phyloP scores from a whole-genome alignment of 2,113 vertebrate species.

The Podocnemis expansa region DNA sequence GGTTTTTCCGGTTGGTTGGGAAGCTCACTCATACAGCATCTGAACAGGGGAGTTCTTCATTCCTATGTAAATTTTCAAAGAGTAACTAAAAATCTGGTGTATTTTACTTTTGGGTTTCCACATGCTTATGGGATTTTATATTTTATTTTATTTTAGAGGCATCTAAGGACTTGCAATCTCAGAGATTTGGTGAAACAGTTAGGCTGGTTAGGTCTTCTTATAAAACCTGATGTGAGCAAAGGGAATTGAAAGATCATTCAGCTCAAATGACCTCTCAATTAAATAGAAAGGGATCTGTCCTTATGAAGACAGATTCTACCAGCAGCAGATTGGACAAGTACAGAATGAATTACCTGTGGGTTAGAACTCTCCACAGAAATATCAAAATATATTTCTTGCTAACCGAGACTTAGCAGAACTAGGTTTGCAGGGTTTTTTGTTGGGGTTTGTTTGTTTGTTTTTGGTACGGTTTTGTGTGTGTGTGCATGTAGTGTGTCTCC shows the following conservation, averaged over 20 bases:
- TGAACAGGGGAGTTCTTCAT: constrained; percentile 11
- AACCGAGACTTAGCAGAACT: constrained; percentile 56
- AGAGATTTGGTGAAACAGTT: not conserved
- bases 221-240: not conserved
- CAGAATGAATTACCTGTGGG: constrained; percentile 54
- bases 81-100: not conserved
- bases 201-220: constrained; percentile 5
- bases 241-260: constrained; percentile 32
- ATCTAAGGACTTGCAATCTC: not conserved
- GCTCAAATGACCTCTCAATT: not conserved
- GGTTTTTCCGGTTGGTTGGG: not conserved
- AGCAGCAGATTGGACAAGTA: constrained; percentile 24
- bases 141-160: not conserved
- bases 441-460: no score
- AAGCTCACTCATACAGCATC: not conserved
- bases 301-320: not conserved
- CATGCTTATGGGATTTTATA: not conserved
- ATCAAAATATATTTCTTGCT: constrained; percentile 49
- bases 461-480: no score
- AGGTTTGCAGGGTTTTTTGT: no score
- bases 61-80: constrained; percentile 20
- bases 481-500: constrained; percentile 24
- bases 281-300: constrained; percentile 39
- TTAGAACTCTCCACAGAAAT: constrained; percentile 34
- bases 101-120: not conserved